Evolutionary conservation across 2,888 invertebrate genomes (phyloP), one percentile per base, ranked within the genome.

Genomic region (Synanthedon formicaeformis): DNA sequence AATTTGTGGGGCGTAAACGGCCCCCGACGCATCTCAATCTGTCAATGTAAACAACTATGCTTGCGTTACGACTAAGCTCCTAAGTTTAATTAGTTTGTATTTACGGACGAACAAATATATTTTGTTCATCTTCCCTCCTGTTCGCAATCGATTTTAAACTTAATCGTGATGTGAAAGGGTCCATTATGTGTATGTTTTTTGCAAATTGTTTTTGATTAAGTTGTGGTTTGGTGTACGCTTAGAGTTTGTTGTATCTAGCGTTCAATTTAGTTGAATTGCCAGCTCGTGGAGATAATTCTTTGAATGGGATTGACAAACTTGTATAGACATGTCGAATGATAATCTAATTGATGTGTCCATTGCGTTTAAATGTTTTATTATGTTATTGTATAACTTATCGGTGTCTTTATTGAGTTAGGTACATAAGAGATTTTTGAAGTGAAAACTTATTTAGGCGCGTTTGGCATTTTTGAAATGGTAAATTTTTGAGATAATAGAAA

Each of bases 1-100:
- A 73, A 80, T 82, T 76, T 75, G 76, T 74, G 68, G 75, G 75
- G 74, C 72, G 69, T 60, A 53, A 54, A 54, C 50, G 40, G 45
- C 65, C 56, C 51, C 58, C 63, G 67, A 62, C 72, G 71, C 71
- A 59, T 76, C 76, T 76, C 79, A 73, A 79, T 81, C 79, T 81
- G 83, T 78, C 72, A 75, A 65, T 69, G 73, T 72, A 83, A 82
- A 83, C 80, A 82, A 61, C 60, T 57, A 64, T 82, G 80, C 84
- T 84, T 82, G 67, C 72, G 61, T 73, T 78, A 64, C 63, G 73
- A 73, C 77, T 76, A 65, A 59, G 70, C 68, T 63, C 60, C 63
- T 58, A 56, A 55, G 65, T 66, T 73, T 80, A 78, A 81, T 81
- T 81, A 81, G 75, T 78, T 76, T 72, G 75, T 68, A 60, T 65